phyloP scores from a whole-genome alignment of 1,140 invertebrate species.

The Limonius californicus region DNA sequence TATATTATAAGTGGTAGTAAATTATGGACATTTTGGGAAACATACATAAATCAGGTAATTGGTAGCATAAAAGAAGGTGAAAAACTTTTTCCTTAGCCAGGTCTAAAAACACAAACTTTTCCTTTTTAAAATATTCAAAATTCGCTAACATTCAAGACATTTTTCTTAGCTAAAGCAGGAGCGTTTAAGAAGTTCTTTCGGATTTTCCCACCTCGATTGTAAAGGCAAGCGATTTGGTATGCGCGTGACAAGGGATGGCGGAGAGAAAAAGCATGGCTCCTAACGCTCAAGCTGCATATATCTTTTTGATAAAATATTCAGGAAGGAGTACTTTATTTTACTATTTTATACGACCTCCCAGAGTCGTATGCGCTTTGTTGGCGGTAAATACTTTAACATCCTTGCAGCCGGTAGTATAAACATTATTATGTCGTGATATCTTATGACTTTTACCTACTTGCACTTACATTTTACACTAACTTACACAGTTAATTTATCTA shows the following conservation, averaged over 20 bases:
- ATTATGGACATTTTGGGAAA: too few relatives aligned
- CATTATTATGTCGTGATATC: conserved; percentile 32
- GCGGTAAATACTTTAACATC: conserved; percentile 29
- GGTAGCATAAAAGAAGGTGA: too few relatives aligned
- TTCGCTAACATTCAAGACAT: background rate
- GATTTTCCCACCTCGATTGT: conserved; percentile 5
- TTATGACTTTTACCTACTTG: too few relatives aligned
- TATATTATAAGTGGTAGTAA: too few relatives aligned
- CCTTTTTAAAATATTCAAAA: background rate
- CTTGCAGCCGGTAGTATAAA: conserved; percentile 18
- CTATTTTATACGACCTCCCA: conserved; percentile 31
- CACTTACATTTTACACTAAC: too few relatives aligned
- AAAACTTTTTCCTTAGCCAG: too few relatives aligned
- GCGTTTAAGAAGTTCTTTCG: conserved; percentile 3
- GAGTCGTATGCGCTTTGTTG: conserved; percentile 24
- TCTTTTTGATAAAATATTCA: conserved; percentile 38
- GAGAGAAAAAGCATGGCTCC: conserved; percentile 22
- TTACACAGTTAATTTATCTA: too few relatives aligned
- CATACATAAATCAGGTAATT: too few relatives aligned
- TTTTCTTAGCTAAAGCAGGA: background rate
- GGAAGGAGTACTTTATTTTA: conserved; percentile 34
- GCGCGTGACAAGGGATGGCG: conserved; percentile 19
- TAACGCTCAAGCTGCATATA: conserved; percentile 26
- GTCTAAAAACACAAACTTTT: too few relatives aligned
- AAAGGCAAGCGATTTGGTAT: conserved; percentile 14